phyloP scores from a whole-genome alignment of 2,888 invertebrate genomes.

The Epirrhoe tristata region DNA sequence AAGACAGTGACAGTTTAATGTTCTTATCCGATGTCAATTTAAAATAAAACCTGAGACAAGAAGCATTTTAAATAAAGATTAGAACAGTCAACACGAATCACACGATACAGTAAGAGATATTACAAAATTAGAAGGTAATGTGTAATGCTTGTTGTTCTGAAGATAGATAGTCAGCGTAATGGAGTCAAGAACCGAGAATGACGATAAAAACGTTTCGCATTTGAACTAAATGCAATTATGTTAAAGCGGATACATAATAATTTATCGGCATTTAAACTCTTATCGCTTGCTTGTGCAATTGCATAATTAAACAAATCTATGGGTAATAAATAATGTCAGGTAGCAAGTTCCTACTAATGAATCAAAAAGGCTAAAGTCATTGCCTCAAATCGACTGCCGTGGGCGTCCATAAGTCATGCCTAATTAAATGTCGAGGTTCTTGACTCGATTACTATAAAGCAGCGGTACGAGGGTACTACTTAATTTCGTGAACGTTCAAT shows the following conservation, averaged over 20 bases:
- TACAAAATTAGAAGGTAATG: too few species aligned
- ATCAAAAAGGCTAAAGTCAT: slow-evolving; percentile 75
- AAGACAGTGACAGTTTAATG: slow-evolving; percentile 5
- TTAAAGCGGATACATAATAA: slow-evolving; percentile 40
- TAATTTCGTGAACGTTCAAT: slow-evolving; percentile 51
- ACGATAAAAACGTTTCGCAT: slow-evolving; percentile 52
- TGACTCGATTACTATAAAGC: slow-evolving; percentile 62
- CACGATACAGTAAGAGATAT: too few species aligned
- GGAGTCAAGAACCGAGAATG: slow-evolving; percentile 40
- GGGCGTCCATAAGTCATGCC: slow-evolving; percentile 77
- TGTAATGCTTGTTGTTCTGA: slow-evolving; percentile 31
- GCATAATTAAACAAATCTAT: slow-evolving; percentile 37
- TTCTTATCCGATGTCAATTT: too few species aligned
- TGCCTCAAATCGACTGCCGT: slow-evolving; percentile 62
- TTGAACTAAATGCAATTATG: slow-evolving; percentile 35
- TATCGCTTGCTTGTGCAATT: slow-evolving; percentile 30
- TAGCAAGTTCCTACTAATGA: slow-evolving; percentile 60
- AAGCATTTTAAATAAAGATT: too few species aligned
- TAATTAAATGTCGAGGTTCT: slow-evolving; percentile 80
- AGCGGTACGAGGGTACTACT: slow-evolving; percentile 47
- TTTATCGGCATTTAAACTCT: slow-evolving; percentile 27
- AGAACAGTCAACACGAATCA: background rate
- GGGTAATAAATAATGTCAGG: slow-evolving; percentile 45
- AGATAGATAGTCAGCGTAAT: slow-evolving; percentile 57
- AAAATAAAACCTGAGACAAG: slow-evolving; percentile 28